Conservation (phyloP, 2,797 vertebrate genomes). For the Leucoraja ocellata region DNA sequence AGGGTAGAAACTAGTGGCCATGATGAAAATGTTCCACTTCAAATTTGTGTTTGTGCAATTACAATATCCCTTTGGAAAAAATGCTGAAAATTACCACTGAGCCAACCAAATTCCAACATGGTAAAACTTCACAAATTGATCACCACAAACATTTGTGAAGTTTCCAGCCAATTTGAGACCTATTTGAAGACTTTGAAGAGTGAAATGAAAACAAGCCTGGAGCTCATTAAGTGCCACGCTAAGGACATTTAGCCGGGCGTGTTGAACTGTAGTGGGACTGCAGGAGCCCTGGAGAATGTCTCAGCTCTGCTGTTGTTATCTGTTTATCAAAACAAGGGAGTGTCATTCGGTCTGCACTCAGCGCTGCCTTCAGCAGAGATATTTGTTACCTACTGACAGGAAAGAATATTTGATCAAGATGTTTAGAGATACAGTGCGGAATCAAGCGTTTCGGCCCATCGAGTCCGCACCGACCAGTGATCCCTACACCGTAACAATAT, state of each 20-base stretch:
- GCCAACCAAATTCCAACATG: neutral
- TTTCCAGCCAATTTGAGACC: neutral
- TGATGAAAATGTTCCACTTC: too few relatives aligned
- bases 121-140: neutral
- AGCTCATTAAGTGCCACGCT: too few relatives aligned
- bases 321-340: neutral
- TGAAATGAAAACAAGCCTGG: too few relatives aligned
- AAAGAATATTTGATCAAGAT: neutral
- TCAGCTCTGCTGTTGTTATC: neutral
- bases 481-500: too few relatives aligned
- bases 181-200: neutral
- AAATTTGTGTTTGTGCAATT: neutral
- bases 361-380: neutral
- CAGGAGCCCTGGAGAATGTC: neutral
- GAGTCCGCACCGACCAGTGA: too few relatives aligned
- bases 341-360: too few relatives aligned
- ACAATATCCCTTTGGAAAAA: neutral
- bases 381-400: neutral
- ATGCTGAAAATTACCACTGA: neutral
- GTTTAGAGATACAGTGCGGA: neutral
- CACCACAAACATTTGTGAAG: neutral
- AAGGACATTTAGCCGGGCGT: too few relatives aligned
- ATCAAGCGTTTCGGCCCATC: too few relatives aligned
- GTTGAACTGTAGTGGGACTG: too few relatives aligned
- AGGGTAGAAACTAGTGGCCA: too few relatives aligned